phyloP scores from a whole-genome alignment of 2,888 invertebrate species.

The Baccha elongata region DNA sequence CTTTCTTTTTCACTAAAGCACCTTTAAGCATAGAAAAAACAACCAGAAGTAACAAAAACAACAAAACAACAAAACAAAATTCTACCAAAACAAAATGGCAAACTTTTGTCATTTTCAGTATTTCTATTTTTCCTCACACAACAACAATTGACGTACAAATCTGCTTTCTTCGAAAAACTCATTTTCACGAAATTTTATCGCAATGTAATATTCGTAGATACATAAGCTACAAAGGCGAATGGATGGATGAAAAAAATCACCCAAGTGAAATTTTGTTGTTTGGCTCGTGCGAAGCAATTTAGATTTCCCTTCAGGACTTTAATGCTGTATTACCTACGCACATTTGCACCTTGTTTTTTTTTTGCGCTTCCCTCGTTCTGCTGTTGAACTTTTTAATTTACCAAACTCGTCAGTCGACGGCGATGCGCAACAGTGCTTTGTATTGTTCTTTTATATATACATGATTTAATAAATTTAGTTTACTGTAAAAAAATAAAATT shows the following conservation, averaged over 20 bases:
- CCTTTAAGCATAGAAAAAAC: slow-evolving; percentile 15
- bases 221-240: no score
- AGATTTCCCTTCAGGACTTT: slow-evolving; percentile 48
- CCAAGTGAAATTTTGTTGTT: slow-evolving; percentile 56
- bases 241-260: slow-evolving; percentile 19
- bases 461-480: slow-evolving; percentile 5
- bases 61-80: background rate
- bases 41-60: background rate
- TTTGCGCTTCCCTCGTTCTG: background rate
- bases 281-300: slow-evolving; percentile 61
- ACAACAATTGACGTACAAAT: slow-evolving; percentile 58
- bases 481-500: slow-evolving; percentile 24
- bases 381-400: slow-evolving; percentile 62
- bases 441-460: slow-evolving; percentile 19
- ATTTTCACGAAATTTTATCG: background rate
- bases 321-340: background rate
- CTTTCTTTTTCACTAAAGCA: background rate
- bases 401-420: slow-evolving; percentile 29
- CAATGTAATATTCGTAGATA: slow-evolving; percentile 30
- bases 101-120: slow-evolving; percentile 52
- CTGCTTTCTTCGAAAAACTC: slow-evolving; percentile 37
- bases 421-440: slow-evolving; percentile 44
- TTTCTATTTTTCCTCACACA: slow-evolving; percentile 6
- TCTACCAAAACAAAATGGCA: slow-evolving; percentile 29
- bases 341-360: slow-evolving; percentile 13